Base-by-base conservation (phyloP, 1,140 invertebrate genomes). In the Brachionus plicatilis region DNA sequence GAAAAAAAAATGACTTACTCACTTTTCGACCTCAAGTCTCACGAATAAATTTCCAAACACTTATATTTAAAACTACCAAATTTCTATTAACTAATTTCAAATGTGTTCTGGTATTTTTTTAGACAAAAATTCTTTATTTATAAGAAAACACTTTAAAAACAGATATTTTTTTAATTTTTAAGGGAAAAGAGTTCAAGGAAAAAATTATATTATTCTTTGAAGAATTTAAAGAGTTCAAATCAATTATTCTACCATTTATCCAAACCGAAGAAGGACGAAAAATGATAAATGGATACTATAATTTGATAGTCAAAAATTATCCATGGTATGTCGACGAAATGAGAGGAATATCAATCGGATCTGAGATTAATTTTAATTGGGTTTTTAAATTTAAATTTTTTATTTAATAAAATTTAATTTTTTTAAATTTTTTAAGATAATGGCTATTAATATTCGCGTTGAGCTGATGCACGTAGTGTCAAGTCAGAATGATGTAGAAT, bases 311-410 rank as follows among this genome's bases (percentile, higher is more conserved):
- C 29, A 80, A 56, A 41, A 29, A 65, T 41, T 66, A 66, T 65
- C 80, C 80, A n/a, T 83, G 80, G 80, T 83, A 83, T 70, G 24
- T 65, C 4, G 80, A 83, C 47, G 80, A 83, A 70, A 83, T 83
- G 20, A 47, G 60, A 24, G 80, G 80, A 24, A 66, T 50, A 43
- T 60, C 80, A 27, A 65, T 50, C n/a, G 80, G 80, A 11, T 83
- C 80, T 14, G 20, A 83, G 9, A 50, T 83, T 24, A 27, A 29
- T n/a, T 83, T 83, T 29, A 27, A 83, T 29, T 33, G 43, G 47
- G 24, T 82, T 60, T 20, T 20, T 60, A 60, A 20, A 8, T 60
- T 60, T 9, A 60, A 8, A 2, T 60, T 60, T 60, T 60, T 60
- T 60, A 6, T 24, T 47, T 47, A 47, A 47, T 12, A 12, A 5